Evolutionary conservation across 1,140 invertebrate genomes (phyloP).

Genomic region (Drosophila burlai): DNA sequence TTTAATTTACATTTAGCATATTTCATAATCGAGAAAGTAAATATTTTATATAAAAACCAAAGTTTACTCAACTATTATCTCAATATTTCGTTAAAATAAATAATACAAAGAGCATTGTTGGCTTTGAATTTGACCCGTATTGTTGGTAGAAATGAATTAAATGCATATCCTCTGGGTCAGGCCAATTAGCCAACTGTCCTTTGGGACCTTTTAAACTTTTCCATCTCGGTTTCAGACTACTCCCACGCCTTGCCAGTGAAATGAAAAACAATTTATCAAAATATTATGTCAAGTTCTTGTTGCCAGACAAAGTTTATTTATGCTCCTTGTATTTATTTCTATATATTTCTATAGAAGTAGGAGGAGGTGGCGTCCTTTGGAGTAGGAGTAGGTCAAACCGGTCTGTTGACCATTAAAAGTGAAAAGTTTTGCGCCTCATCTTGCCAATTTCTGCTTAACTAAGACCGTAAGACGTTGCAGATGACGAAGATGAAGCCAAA

Average conservation of each 20-base stretch:
- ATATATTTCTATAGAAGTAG: constrained; percentile 51
- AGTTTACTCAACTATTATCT: background rate
- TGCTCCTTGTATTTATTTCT: constrained; percentile 52
- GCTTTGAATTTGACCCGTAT: background rate
- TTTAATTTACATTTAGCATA: no score
- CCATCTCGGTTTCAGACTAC: constrained; percentile 14
- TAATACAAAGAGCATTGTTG: background rate
- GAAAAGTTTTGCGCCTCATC: constrained; percentile 66
- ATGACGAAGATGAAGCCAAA: constrained; percentile 56
- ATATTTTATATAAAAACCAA: background rate
- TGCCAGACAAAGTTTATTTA: constrained; percentile 60
- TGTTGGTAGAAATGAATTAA: constrained; percentile 22
- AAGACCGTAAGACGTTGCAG: constrained; percentile 44
- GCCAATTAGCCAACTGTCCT: constrained; percentile 52
- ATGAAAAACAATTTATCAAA: constrained; percentile 77
- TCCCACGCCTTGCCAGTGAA: constrained; percentile 14
- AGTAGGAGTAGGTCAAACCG: constrained; percentile 55
- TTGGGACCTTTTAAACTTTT: constrained; percentile 44
- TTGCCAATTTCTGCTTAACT: constrained; percentile 52
- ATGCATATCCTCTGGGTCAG: constrained; percentile 27
- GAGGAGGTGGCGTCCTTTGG: background rate
- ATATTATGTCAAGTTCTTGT: constrained; percentile 73
- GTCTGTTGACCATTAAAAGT: constrained; percentile 78
- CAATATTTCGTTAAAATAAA: background rate
- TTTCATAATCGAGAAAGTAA: background rate